Base-by-base conservation (phyloP, 2,113 vertebrate species). In the Monarcha castaneiventris region DNA sequence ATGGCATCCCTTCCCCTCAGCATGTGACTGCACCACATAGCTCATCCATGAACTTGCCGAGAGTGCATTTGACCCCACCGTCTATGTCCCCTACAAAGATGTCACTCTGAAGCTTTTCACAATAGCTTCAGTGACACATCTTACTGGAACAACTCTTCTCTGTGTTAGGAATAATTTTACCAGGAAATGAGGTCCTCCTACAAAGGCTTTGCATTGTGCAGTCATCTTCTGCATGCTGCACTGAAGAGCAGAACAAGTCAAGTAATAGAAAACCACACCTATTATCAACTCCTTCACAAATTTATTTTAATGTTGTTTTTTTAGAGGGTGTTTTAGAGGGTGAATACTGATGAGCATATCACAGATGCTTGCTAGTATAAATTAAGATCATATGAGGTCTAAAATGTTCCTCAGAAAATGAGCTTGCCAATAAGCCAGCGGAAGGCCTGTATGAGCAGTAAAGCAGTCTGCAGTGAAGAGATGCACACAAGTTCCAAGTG, bases 21-120 rank as follows among this genome's bases (percentile, higher is more conserved):
- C 35, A 56, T 11, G 8, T 66, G 43, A 30, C 35, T 66, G 16
- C 43, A 16, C 25, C 35, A 58, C 26, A 21, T 16, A 59, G 26
- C 32, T 35, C 30, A 41, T 16, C 51, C n/a, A 9, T 44, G 37
- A 77, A 44, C 11, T 32, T 68, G 26, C 26, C 12, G 14, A 44
- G 52, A 59, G 37, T 32, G 7, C 17, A 22, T 27, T 76, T 0
- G 0, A 29, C 17, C 13, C 32, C 13, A 7, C 13, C 15, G 14
- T 52, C 46, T 12, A 8, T 44, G 37, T 52, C 10, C 33, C 27
- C 7, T 61, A 23, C 14, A 37, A 44, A 68, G 27, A 33, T 44
- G 46, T 52, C 5, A n/a, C 7, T 33, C 30, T 32, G 30, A 80
- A 51, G 12, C 0, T 66, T 39, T 62, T 59, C 16, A 21, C 8